Base-by-base conservation (phyloP, 2,797 vertebrate genomes). In the Spinibarbus caldwelli region DNA sequence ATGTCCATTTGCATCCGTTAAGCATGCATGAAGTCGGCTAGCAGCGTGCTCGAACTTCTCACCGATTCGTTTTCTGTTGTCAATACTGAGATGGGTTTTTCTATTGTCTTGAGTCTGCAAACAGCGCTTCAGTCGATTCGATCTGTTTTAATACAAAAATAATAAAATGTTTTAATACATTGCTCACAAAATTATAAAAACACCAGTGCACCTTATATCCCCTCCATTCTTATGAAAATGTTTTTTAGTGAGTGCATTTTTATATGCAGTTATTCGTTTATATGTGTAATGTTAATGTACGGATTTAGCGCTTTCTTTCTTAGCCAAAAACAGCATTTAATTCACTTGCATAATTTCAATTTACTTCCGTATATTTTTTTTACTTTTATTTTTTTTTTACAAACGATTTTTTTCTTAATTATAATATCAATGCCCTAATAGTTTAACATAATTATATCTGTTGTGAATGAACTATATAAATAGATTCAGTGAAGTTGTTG, bases 81-180 rank as follows among this genome's bases (percentile, higher is more conserved):
- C 17, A 47, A 45, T 41, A 38, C 23, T 70, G 34, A 54, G 14
- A 57, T 38, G 49, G 29, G 0, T 36, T 64, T 78, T 45, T 78
- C 76, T 59, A 57, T 78, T 78, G 77, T 78, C 77, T 45, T 2
- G 54, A 59, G 52, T 26, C 14, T 78, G 57, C 54, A 78, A 62
- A 62, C 73, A 76, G 49, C 15, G 71, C 29, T 49, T 21, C 45
- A 73, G 47, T 31, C 11, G 49, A 23, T 54, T 15, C 47, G 47
- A 1, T 29, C 31, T 34, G 45, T 14, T 76, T 68, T 17, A 52
- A 71, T n/a, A n/a, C n/a, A n/a, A n/a, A n/a, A n/a, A n/a, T n/a
- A 12, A 71, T 52, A 70, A 54, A 70, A n/a, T n/a, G n/a, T n/a
- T n/a, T n/a, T n/a, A 12, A 71, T 52, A 70, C n/a, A 54, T 57